Conservation (phyloP, 1,140 invertebrate species). For the Drosophila pachea region DNA sequence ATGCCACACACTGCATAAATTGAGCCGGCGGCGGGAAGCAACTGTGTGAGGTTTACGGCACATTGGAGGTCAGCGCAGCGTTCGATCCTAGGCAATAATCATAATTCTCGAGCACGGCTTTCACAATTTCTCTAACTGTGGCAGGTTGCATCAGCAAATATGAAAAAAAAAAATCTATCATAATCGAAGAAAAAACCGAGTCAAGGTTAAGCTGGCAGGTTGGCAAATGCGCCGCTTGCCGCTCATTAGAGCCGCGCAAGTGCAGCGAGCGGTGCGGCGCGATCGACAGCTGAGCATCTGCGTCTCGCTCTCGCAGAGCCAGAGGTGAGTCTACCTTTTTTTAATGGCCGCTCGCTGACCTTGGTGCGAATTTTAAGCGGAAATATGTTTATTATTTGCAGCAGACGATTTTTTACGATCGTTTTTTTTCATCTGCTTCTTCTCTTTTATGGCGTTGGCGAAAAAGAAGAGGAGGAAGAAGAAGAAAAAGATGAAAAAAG, state of each 20-base stretch:
- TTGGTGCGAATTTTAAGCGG: conserved; percentile 67
- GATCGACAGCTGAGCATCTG: conserved; percentile 11
- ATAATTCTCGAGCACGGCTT: conserved; percentile 17
- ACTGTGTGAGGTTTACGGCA: conserved; percentile 25
- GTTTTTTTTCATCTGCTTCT: conserved; percentile 3
- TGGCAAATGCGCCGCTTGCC: conserved; percentile 22
- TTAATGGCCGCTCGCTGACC: conserved; percentile 68
- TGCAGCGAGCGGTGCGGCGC: conserved; percentile 41
- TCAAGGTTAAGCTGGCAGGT: conserved; percentile 32
- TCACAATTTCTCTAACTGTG: conserved; percentile 2
- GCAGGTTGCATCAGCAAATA: conserved; percentile 50
- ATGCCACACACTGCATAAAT: conserved; percentile 24
- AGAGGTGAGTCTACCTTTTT: conserved; percentile 48
- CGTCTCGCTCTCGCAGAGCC: conserved; percentile 19
- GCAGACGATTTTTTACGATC: conserved; percentile 65
- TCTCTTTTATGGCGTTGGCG: conserved; percentile 28
- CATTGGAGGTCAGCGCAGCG: neutral
- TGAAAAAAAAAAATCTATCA: conserved; percentile 54
- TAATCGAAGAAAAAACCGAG: conserved; percentile 63
- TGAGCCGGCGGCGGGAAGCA: conserved; percentile 1
- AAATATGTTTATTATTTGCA: conserved; percentile 33
- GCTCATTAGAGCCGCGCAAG: conserved; percentile 64
- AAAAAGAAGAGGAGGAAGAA: too few species aligned
- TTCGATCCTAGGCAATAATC: conserved; percentile 40
- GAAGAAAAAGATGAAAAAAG: conserved; percentile 12